A percentile compares a stretch with the other conserved stretches of the same genome.
phyloP scores from a whole-genome alignment of 2,113 vertebrate genomes.

The Redunca redunca region DNA sequence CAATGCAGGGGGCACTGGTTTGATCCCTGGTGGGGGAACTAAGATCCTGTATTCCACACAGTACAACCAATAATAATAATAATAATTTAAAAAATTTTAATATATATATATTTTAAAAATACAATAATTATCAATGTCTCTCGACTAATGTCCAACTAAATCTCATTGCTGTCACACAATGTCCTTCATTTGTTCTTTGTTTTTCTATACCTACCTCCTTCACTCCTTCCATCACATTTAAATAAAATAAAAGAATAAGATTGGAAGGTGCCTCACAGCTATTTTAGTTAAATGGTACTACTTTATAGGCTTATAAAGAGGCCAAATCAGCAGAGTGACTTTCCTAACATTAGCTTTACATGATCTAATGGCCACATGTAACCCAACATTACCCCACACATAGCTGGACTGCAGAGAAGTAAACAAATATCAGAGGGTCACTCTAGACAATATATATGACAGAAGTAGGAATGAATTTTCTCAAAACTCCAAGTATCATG shows the following conservation, averaged over 20 bases:
- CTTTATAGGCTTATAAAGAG: background rate
- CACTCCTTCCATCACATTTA: background rate
- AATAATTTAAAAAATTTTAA: background rate
- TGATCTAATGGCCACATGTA: background rate
- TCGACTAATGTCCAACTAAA: background rate
- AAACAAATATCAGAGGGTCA: background rate
- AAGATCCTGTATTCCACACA: background rate
- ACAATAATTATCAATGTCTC: background rate
- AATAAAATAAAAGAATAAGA: conserved; percentile 35
- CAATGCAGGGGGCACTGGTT: background rate
- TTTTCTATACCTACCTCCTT: background rate
- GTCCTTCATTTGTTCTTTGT: background rate
- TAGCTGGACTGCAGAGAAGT: background rate
- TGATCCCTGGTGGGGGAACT: background rate
- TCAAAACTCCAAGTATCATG: background rate
- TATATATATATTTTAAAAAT: background rate
- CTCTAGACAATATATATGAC: background rate
- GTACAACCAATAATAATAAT: background rate
- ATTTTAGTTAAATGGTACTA: background rate
- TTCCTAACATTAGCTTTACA: background rate
- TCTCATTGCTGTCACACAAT: background rate
- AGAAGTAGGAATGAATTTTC: background rate
- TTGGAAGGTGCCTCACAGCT: background rate
- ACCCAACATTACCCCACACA: background rate
- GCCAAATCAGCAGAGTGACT: background rate